Evolutionary conservation across 2,888 invertebrate species (phyloP).

Genomic region (Sturmia bella): DNA sequence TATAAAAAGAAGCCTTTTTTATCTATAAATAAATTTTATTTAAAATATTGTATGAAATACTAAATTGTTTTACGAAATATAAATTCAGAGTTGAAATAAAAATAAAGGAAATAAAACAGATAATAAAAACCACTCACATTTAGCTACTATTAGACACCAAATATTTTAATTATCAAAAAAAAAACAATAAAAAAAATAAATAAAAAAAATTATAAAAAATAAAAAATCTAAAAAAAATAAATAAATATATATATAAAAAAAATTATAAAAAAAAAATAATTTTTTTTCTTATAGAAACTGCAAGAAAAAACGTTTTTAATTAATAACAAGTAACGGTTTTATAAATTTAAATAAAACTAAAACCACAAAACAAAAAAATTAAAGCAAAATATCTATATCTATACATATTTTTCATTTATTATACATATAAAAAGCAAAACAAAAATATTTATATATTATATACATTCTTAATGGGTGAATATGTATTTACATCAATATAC

Average conservation of each 20-base stretch:
- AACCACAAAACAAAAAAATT: constrained; percentile 56
- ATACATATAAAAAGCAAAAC: constrained; percentile 52
- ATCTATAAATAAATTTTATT: constrained; percentile 48
- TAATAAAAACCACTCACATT: constrained; percentile 57
- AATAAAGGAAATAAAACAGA: constrained; percentile 47
- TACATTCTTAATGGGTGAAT: constrained; percentile 53
- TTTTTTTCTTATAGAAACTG: constrained; percentile 58
- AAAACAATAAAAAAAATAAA: constrained; percentile 44
- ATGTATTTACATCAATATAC: constrained; percentile 57
- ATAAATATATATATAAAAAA: constrained; percentile 56
- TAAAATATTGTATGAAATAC: constrained; percentile 38
- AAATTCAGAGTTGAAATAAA: constrained; percentile 55
- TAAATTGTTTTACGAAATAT: constrained; percentile 55
- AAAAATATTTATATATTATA: constrained; percentile 56
- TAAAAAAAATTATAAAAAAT: constrained; percentile 49
- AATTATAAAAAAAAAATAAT: constrained; percentile 49
- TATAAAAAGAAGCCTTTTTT: constrained; percentile 54
- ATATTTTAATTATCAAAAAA: constrained; percentile 62
- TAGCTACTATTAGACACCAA: constrained; percentile 67
- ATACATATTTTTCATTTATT: constrained; percentile 65
- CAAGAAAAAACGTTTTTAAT: constrained; percentile 47
- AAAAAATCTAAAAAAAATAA: constrained; percentile 54
- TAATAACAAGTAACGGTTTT: constrained; percentile 54
- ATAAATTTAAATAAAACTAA: constrained; percentile 48
- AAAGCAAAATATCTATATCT: constrained; percentile 59